Conservation (phyloP, 2,888 invertebrate species). For the Drosophila antonietae region DNA sequence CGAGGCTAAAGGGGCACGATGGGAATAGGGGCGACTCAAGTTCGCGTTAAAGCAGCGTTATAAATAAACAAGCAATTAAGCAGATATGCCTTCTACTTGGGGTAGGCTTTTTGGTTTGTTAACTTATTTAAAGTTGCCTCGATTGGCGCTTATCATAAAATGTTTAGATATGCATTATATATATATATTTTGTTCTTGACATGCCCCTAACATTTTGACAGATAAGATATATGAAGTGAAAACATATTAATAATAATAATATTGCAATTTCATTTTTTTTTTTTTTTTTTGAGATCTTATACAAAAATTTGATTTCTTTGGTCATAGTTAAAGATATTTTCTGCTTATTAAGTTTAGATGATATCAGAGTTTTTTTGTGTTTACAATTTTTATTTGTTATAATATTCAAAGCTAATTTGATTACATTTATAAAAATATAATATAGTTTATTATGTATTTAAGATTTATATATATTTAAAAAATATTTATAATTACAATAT, state of each 20-base stretch:
- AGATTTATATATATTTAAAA: too few species aligned
- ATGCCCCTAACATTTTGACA: slow-evolving; percentile 5
- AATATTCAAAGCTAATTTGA: too few species aligned
- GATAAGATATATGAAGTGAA: slow-evolving; percentile 23
- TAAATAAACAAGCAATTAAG: slow-evolving; percentile 59
- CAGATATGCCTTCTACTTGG: slow-evolving; percentile 55
- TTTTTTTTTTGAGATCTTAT: not conserved
- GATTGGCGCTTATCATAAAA: slow-evolving; percentile 32
- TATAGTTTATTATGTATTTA: too few species aligned
- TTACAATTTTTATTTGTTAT: too few species aligned
- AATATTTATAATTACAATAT: too few species aligned
- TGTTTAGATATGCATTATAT: slow-evolving; percentile 25
- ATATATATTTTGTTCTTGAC: not conserved
- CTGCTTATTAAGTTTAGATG: too few species aligned
- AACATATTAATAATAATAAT: not conserved
- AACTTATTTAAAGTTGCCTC: slow-evolving; percentile 13
- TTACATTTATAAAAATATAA: too few species aligned
- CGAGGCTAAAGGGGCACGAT: not conserved
- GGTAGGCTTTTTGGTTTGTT: slow-evolving; percentile 57
- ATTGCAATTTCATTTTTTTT: too few species aligned
- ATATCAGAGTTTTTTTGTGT: too few species aligned
- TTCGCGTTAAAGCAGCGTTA: slow-evolving; percentile 50
- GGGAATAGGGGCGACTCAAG: slow-evolving; percentile 5
- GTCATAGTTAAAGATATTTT: not conserved
- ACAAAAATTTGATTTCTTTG: not conserved